Conservation (phyloP, 2,797 vertebrate species). For the Caiman crocodilus region DNA sequence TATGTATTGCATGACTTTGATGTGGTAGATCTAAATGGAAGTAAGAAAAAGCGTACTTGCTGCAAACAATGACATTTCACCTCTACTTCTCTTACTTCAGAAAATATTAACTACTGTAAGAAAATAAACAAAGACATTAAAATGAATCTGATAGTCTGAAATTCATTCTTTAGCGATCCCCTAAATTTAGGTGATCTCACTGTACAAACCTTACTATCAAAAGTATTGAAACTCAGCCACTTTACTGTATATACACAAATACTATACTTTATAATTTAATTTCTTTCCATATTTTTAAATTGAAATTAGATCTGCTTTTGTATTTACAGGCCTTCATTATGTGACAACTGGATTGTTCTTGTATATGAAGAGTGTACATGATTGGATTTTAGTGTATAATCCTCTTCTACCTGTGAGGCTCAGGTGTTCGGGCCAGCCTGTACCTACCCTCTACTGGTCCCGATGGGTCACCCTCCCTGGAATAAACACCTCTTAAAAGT, state of each 20-base stretch:
- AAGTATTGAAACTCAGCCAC: conserved; percentile 30
- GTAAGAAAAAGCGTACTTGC: conserved; percentile 72
- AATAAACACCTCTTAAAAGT: no score
- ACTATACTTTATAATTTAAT: conserved; percentile 17
- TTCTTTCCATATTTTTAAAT: conserved; percentile 46
- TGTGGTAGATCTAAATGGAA: conserved; percentile 68
- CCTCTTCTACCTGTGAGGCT: conserved; percentile 52
- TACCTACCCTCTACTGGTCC: no score
- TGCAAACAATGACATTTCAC: conserved; percentile 53
- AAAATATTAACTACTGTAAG: conserved; percentile 21
- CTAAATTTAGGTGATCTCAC: background rate
- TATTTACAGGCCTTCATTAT: background rate
- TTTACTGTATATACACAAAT: background rate
- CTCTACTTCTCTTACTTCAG: conserved; percentile 39
- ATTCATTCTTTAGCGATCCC: background rate
- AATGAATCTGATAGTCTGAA: background rate
- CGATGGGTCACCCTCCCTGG: no score
- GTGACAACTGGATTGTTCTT: conserved; percentile 9
- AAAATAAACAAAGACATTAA: background rate
- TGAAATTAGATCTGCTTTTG: background rate
- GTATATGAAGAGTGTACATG: conserved; percentile 19
- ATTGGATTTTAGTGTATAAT: conserved; percentile 8
- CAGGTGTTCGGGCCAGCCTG: no score
- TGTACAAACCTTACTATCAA: conserved; percentile 1
- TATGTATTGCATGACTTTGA: conserved; percentile 62